Percentiles rank a stretch among this genome's conserved stretches.
Evolutionary conservation across 2,113 vertebrate species (phyloP).

Genomic region (Pedetes capensis): DNA sequence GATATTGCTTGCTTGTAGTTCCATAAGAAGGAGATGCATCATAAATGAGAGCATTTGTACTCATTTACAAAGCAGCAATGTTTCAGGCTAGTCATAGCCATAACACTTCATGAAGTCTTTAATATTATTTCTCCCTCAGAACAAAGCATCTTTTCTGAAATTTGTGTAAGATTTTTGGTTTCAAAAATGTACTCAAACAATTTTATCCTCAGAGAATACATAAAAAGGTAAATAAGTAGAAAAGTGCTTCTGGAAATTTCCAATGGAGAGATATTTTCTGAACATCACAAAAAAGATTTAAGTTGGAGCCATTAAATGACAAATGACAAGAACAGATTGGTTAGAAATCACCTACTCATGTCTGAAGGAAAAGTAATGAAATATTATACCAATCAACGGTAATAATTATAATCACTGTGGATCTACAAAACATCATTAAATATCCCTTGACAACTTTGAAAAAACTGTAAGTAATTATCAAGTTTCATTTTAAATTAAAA

Average conservation of each 20-base stretch:
- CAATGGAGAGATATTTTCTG: not conserved
- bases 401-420: slow-evolving; percentile 42
- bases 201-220: slow-evolving; percentile 2
- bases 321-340: not conserved
- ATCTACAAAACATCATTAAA: slow-evolving; percentile 66
- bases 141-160: slow-evolving; percentile 33
- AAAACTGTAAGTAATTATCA: slow-evolving; percentile 52
- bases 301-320: slow-evolving; percentile 9
- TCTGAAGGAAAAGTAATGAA: slow-evolving; percentile 54
- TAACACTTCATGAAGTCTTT: slow-evolving; percentile 24
- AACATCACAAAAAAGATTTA: not conserved
- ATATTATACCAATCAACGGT: slow-evolving; percentile 50
- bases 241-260: not conserved
- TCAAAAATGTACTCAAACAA: slow-evolving; percentile 22
- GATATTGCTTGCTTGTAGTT: not conserved
- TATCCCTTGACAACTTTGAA: slow-evolving; percentile 52
- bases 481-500: slow-evolving; percentile 56
- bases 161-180: slow-evolving; percentile 19
- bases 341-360: slow-evolving; percentile 43
- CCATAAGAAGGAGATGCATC: not conserved
- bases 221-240: not conserved
- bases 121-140: not conserved
- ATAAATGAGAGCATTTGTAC: not conserved
- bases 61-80: slow-evolving; percentile 31
- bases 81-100: not conserved